These are phyloP conservation scores for Gibbula magus DNA, from an alignment of 2,888 invertebrate genomes.

Conservation along the genomic window DNA sequence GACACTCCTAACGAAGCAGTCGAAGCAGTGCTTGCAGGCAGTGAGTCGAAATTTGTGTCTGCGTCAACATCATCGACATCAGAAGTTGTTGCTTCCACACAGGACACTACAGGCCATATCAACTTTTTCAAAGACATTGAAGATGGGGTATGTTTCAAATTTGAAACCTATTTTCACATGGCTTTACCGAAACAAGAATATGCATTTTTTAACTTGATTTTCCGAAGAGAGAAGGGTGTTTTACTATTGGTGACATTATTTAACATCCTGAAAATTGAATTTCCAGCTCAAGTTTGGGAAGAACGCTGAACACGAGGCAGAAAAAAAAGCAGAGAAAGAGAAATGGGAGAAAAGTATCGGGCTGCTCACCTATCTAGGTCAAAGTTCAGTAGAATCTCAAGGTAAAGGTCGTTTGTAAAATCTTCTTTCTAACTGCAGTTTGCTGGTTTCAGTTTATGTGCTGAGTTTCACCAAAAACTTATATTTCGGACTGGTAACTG, in stretches of 20 bases:
- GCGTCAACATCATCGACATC: slow-evolving; percentile 31
- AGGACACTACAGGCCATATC: slow-evolving; percentile 78
- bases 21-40: slow-evolving; percentile 74
- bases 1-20: slow-evolving; percentile 64
- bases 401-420: slow-evolving; percentile 48
- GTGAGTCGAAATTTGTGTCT: slow-evolving; percentile 51
- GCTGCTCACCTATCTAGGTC: slow-evolving; percentile 94
- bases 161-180: no score
- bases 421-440: no score
- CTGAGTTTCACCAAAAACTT: no score
- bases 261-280: no score
- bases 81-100: not conserved
- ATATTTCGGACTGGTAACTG: no score
- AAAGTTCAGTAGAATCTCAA: slow-evolving; percentile 78
- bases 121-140: slow-evolving; percentile 92
- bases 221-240: no score
- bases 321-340: slow-evolving; percentile 92
- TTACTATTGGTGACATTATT: no score
- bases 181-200: no score
- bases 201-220: no score
- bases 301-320: slow-evolving; percentile 91
- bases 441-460: no score
- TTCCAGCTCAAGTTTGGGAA: slow-evolving; percentile 75
- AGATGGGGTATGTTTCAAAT: slow-evolving; percentile 75
- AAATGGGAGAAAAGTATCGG: slow-evolving; percentile 99